Base-by-base conservation (phyloP, 2,113 vertebrate species). In the Rutilus rutilus region DNA sequence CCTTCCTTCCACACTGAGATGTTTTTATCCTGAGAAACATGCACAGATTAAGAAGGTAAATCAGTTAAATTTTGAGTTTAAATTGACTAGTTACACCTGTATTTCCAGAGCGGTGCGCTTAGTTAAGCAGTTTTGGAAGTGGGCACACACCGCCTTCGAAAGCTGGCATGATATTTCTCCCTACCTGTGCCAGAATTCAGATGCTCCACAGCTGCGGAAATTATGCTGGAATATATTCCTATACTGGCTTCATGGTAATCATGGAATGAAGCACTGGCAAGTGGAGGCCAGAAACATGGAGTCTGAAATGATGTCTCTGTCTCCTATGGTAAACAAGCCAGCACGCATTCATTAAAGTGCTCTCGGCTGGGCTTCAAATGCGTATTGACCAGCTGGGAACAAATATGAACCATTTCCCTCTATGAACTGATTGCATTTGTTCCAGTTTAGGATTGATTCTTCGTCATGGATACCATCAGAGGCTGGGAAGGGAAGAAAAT, bases 401-500 rank as follows among this genome's bases (percentile, higher is more conserved):
- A 91, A 94, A 93, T 90, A 88, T 83, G 90, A 90, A 91, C 79
- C 86, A 90, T 92, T 92, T 94, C 89, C 91, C 75, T 90, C 75
- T 78, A 90, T 91, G 91, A 92, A 92, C 91, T 89, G 90, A 90
- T 88, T 88, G 90, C 87, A 92, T 93, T 93, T 92, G 91, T 93
- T 93, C 93, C 90, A 89, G 92, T 90, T 92, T 89, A 92, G 88
- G 92, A 94, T 93, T 93, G 91, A 93, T 94, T 92, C 86, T 91
- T 91, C 86, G 88, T 91, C 93, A 93, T 90, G 87, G 88, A 90
- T 92, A 91, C 92, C 88, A 82, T 83, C 90, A 84, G 86, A 85
- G 88, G 89, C 79, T 86, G 89, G 90, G 90, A 86, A 84, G 83
- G 87, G 85, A 88, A 91, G 27, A 90, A 82, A 91, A 90, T 76